Conservation (phyloP, 2,888 invertebrate species). For the Zygaena filipendulae region DNA sequence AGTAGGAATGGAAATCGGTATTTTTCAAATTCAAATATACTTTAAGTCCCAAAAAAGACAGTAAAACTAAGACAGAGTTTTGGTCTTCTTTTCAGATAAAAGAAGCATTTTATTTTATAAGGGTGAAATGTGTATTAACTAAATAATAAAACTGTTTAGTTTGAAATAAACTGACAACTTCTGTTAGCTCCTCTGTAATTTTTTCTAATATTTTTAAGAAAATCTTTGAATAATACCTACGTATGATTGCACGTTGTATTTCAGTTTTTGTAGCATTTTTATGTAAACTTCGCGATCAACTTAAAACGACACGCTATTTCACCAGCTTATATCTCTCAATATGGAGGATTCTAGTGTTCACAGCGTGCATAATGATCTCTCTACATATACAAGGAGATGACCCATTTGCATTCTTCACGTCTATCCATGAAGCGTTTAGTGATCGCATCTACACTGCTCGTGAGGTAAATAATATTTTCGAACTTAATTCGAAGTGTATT, state of each 20-base stretch:
- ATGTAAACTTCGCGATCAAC: slow-evolving; percentile 54
- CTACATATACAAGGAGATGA: slow-evolving; percentile 52
- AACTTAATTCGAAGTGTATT: no score
- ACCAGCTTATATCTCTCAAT: slow-evolving; percentile 78
- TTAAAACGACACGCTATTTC: slow-evolving; percentile 77
- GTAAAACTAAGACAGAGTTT: no score
- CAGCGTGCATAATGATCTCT: slow-evolving; percentile 70
- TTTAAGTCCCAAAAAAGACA: no score
- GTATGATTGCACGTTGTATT: no score
- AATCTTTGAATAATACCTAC: no score
- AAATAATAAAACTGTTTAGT: no score
- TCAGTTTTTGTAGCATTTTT: slow-evolving; percentile 40
- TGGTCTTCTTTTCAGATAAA: no score
- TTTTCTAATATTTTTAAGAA: no score
- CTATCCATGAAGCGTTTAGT: slow-evolving; percentile 53
- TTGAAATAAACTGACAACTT: no score
- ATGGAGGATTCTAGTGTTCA: slow-evolving; percentile 82
- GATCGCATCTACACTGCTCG: slow-evolving; percentile 60
- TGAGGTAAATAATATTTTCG: slow-evolving; percentile 42
- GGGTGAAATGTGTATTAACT: background rate
- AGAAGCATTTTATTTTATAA: slow-evolving; percentile 3
- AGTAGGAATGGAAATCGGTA: no score
- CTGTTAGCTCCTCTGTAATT: no score
- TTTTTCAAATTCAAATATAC: no score
- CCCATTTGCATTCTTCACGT: slow-evolving; percentile 54